A percentile compares a stretch with the other conserved stretches of the same genome.
Conservation (phyloP, 2,797 vertebrate species). For the Rachycentron canadum region DNA sequence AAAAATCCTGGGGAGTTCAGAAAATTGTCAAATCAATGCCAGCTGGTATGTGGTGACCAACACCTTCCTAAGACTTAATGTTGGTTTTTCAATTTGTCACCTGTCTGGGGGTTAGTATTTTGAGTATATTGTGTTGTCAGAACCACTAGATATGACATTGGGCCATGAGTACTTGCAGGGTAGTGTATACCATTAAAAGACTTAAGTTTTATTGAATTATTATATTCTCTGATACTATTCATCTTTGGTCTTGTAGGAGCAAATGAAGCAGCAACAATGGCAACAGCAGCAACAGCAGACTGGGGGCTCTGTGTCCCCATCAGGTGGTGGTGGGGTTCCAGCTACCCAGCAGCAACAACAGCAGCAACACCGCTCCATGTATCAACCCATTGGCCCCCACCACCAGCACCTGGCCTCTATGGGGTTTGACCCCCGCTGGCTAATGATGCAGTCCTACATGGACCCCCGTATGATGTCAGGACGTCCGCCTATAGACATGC, state of each 20-base stretch:
- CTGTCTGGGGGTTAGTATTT: background rate
- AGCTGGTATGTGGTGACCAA: no score
- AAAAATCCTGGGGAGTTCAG: no score
- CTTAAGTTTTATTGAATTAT: background rate
- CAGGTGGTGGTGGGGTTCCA: slow-evolving; percentile 77
- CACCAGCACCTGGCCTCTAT: slow-evolving; percentile 96
- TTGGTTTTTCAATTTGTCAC: no score
- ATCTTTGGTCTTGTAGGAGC: slow-evolving; percentile 85
- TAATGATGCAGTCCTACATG: slow-evolving; percentile 99
- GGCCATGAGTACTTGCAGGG: background rate
- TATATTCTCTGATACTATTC: background rate
- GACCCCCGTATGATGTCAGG: slow-evolving; percentile 98
- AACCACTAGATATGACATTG: background rate
- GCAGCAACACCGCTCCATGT: slow-evolving; percentile 94
- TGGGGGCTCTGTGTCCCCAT: slow-evolving; percentile 91
- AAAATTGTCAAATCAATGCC: no score
- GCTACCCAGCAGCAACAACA: slow-evolving; percentile 84
- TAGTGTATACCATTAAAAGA: background rate
- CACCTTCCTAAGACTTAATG: no score
- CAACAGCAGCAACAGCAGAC: slow-evolving; percentile 85
- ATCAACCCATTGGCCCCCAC: slow-evolving; percentile 95
- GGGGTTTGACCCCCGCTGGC: slow-evolving; percentile 98
- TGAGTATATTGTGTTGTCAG: background rate
- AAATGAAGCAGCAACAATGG: slow-evolving; percentile 96
- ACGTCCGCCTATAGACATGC: slow-evolving; percentile 93